Conservation (phyloP, 2,797 vertebrate species). For the Picus viridis region DNA sequence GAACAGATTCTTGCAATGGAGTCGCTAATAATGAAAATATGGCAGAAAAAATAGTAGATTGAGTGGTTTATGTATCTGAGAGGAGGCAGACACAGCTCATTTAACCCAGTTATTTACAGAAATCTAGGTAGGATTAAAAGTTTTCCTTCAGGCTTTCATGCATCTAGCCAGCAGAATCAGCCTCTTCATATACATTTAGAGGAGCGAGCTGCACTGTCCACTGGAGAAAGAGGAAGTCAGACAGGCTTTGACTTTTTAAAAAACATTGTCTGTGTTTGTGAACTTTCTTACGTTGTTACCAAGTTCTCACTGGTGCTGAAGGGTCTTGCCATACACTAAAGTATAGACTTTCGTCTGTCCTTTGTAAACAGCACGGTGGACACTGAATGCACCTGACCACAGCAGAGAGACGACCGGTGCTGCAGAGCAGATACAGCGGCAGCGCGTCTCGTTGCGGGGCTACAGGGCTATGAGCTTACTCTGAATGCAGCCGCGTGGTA, state of each 20-base stretch:
- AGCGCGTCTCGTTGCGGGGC: rapidly evolving
- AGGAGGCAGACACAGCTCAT: not conserved
- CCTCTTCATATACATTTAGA: not conserved
- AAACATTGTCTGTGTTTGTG: too few species aligned
- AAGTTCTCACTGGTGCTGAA: not conserved
- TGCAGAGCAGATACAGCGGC: rapidly evolving
- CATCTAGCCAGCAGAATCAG: not conserved
- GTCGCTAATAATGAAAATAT: not conserved
- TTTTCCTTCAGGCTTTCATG: not conserved
- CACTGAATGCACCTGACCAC: rapidly evolving
- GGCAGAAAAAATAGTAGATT: not conserved
- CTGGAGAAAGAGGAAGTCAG: not conserved
- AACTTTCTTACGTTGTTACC: not conserved
- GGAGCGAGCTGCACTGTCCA: not conserved
- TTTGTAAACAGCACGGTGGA: too few species aligned
- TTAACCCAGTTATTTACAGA: not conserved
- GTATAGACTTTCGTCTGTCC: rapidly evolving
- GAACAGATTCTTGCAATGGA: not conserved
- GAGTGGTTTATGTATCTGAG: not conserved
- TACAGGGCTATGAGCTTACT: not conserved
- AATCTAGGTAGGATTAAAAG: not conserved
- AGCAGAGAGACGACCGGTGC: rapidly evolving
- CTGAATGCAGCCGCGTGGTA: rapidly evolving
- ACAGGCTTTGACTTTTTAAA: not conserved
- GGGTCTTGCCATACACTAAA: not conserved